Conservation (phyloP, 2,797 vertebrate species). For the Tokudaia tokunoshimensis region DNA sequence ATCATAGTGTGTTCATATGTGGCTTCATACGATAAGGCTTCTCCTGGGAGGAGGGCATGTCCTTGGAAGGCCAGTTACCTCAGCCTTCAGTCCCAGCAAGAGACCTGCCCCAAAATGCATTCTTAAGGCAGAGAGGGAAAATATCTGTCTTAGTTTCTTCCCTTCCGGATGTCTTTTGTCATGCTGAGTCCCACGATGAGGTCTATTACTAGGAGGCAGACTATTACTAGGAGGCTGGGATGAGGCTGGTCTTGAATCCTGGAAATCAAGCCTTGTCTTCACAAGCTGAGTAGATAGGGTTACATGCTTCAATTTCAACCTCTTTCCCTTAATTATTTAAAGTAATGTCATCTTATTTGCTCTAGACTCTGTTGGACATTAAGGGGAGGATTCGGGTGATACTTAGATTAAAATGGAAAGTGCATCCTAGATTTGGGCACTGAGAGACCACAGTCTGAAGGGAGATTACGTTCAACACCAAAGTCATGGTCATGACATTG, state of each 20-base stretch:
- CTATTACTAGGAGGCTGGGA: too few relatives aligned
- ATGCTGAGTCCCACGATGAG: neutral
- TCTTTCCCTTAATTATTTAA: conserved; percentile 54
- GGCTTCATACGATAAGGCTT: neutral
- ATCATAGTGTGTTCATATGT: neutral
- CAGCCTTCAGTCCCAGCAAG: neutral
- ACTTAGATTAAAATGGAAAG: neutral
- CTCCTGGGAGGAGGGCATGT: too few relatives aligned
- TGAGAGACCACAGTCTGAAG: neutral
- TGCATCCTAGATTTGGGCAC: neutral
- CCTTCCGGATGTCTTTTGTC: neutral
- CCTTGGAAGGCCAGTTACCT: neutral
- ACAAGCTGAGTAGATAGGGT: neutral
- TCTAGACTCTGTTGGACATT: neutral
- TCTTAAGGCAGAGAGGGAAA: neutral
- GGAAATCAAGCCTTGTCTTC: neutral
- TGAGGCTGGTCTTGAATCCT: neutral
- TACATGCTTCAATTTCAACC: neutral
- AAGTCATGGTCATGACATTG: neutral
- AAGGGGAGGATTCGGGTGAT: neutral
- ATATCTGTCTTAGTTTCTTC: neutral
- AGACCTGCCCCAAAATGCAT: neutral
- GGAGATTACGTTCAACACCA: neutral
- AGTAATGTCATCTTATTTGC: conserved; percentile 14
- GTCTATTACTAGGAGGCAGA: neutral